Percentiles rank a stretch among this genome's conserved stretches.
Evolutionary conservation across 2,888 invertebrate species (phyloP).

Genomic region (Lithosia quadra): DNA sequence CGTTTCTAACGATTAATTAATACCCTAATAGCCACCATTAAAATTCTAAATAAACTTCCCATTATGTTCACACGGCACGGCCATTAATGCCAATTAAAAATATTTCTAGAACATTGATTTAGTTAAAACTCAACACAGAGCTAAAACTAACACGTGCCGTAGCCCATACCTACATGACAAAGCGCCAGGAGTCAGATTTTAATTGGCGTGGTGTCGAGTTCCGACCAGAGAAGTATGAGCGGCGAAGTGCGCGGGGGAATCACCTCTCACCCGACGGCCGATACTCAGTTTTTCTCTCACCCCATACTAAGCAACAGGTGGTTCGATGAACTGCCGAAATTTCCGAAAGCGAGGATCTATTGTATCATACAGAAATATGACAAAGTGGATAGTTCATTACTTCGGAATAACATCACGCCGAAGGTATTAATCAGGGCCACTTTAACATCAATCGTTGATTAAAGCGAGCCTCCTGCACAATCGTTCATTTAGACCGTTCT

Average conservation of each 20-base stretch:
- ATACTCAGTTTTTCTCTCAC: constrained; percentile 77
- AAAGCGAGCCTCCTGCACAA: constrained; percentile 77
- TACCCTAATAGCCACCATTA: constrained; percentile 10
- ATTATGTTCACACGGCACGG: constrained; percentile 25
- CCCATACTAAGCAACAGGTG: constrained; percentile 76
- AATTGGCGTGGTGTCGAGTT: constrained; percentile 76
- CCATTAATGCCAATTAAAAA: constrained; percentile 55
- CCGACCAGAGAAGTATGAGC: constrained; percentile 50
- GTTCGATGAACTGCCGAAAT: constrained; percentile 68
- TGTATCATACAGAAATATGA: constrained; percentile 50
- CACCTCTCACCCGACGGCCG: constrained; percentile 51
- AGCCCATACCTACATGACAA: constrained; percentile 58
- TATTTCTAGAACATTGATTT: constrained; percentile 59
- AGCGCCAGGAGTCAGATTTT: constrained; percentile 76
- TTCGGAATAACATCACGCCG: constrained; percentile 58
- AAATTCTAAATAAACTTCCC: constrained; percentile 16
- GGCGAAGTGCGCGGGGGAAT: constrained; percentile 28
- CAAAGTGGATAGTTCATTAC: constrained; percentile 39
- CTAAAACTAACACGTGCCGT: constrained; percentile 61
- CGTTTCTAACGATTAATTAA: constrained; percentile 11
- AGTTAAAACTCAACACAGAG: constrained; percentile 61
- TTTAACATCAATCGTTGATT: constrained; percentile 83
- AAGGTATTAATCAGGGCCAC: constrained; percentile 74
- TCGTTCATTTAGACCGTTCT: constrained; percentile 85
- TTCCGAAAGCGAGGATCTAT: constrained; percentile 54